Conservation (phyloP, 2,113 vertebrate species). For the Saguinus midas region DNA sequence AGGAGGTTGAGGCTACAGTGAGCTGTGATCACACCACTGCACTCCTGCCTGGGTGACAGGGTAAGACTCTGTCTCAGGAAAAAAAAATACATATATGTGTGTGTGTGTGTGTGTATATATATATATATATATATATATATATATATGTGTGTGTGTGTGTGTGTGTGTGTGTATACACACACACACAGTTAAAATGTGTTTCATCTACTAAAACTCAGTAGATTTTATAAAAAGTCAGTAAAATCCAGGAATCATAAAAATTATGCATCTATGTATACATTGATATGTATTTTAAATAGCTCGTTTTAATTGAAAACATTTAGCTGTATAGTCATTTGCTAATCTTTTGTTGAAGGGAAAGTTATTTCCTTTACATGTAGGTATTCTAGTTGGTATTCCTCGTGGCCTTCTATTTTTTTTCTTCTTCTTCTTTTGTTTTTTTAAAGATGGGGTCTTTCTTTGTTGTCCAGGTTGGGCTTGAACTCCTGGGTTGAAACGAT, state of each 20-base stretch:
- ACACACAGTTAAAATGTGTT: not conserved
- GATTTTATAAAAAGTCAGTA: not conserved
- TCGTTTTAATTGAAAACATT: not conserved
- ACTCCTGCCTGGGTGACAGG: not conserved
- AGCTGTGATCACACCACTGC: not conserved
- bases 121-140: too few relatives aligned
- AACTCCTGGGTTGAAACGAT: not conserved
- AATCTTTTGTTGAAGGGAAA: not conserved
- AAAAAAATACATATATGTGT: not conserved
- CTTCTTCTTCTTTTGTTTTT: not conserved
- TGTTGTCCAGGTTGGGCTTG: not conserved
- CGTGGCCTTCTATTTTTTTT: not conserved
- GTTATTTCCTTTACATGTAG: not conserved
- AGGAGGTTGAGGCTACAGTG: too few relatives aligned
- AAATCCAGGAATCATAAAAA: not conserved
- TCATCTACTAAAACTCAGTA: not conserved
- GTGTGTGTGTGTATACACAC: too few relatives aligned
- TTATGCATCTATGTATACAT: not conserved
- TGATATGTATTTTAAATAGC: not conserved
- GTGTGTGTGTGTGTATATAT: too few relatives aligned
- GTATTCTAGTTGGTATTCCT: not conserved
- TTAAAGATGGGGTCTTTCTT: not conserved
- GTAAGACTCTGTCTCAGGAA: not conserved
- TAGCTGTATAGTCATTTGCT: not conserved
- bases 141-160: too few relatives aligned